Evolutionary conservation across 2,113 vertebrate genomes (phyloP).

Genomic region (Quiscalus mexicanus): DNA sequence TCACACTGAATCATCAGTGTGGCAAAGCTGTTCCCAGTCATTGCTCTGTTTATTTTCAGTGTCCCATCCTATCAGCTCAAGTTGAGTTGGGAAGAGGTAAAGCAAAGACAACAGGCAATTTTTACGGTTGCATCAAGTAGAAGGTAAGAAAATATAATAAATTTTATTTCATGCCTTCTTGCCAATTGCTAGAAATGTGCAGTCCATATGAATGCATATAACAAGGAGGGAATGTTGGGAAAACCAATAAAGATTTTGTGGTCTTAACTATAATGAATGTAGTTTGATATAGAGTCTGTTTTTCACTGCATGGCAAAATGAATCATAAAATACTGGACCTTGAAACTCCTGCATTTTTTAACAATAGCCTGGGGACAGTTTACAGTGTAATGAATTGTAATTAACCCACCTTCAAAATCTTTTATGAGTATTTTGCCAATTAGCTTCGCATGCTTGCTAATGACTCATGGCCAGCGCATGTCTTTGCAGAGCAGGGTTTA

Average conservation of each 20-base stretch:
- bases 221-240: conserved; percentile 82
- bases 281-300: conserved; percentile 86
- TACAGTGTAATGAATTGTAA: conserved; percentile 85
- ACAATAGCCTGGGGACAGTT: conserved; percentile 85
- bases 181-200: conserved; percentile 83
- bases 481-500: conserved; percentile 76
- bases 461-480: conserved; percentile 81
- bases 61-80: background rate
- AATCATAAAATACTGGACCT: conserved; percentile 86
- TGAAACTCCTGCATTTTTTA: conserved; percentile 84
- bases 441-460: conserved; percentile 83
- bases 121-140: conserved; percentile 67
- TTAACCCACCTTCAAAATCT: conserved; percentile 87
- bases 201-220: conserved; percentile 85
- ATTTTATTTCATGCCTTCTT: conserved; percentile 80
- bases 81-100: conserved; percentile 56
- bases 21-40: background rate
- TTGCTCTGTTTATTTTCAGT: background rate
- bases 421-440: conserved; percentile 85
- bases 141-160: conserved; percentile 81
- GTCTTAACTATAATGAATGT: conserved; percentile 84
- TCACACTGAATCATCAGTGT: background rate
- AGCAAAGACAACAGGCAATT: conserved; percentile 64
- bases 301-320: conserved; percentile 84
- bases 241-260: conserved; percentile 84